phyloP scores from a whole-genome alignment of 2,797 vertebrate genomes.

The Moxostoma hubbsi region DNA sequence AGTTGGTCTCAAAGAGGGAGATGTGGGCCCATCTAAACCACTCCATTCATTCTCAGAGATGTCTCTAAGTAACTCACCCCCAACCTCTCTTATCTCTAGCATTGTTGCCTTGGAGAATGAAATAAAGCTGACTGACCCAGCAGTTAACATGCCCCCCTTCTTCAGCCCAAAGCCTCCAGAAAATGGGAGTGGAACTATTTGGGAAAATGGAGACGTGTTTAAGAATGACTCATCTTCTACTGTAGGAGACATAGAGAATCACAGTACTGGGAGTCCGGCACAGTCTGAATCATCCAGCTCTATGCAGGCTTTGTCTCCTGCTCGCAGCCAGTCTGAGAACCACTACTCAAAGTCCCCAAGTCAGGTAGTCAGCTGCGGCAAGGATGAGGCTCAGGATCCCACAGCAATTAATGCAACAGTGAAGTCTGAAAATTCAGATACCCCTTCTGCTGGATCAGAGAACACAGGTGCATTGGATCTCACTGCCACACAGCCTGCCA shows the following conservation, averaged over 20 bases:
- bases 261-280: slow-evolving; percentile 92
- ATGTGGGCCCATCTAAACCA: slow-evolving; percentile 82
- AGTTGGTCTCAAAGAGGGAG: slow-evolving; percentile 81
- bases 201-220: slow-evolving; percentile 86
- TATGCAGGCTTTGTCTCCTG: slow-evolving; percentile 91
- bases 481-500: slow-evolving; percentile 87
- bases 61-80: slow-evolving; percentile 85
- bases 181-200: slow-evolving; percentile 81
- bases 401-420: slow-evolving; percentile 80
- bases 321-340: slow-evolving; percentile 89
- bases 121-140: slow-evolving; percentile 98
- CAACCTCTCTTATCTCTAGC: slow-evolving; percentile 94
- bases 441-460: slow-evolving; percentile 86
- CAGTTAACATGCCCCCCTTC: slow-evolving; percentile 86
- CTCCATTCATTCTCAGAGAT: slow-evolving; percentile 81
- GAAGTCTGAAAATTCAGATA: slow-evolving; percentile 96
- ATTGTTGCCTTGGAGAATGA: slow-evolving; percentile 98
- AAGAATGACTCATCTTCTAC: slow-evolving; percentile 89
- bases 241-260: slow-evolving; percentile 89
- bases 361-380: slow-evolving; percentile 73
- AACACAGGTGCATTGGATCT: slow-evolving; percentile 93
- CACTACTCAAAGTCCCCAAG: slow-evolving; percentile 90
- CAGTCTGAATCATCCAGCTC: slow-evolving; percentile 94
- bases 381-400: slow-evolving; percentile 85
- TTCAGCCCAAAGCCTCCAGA: slow-evolving; percentile 83